A percentile compares a stretch with the other conserved stretches of the same genome.
phyloP scores from a whole-genome alignment of 2,113 vertebrate genomes.

The Prunella himalayana region DNA sequence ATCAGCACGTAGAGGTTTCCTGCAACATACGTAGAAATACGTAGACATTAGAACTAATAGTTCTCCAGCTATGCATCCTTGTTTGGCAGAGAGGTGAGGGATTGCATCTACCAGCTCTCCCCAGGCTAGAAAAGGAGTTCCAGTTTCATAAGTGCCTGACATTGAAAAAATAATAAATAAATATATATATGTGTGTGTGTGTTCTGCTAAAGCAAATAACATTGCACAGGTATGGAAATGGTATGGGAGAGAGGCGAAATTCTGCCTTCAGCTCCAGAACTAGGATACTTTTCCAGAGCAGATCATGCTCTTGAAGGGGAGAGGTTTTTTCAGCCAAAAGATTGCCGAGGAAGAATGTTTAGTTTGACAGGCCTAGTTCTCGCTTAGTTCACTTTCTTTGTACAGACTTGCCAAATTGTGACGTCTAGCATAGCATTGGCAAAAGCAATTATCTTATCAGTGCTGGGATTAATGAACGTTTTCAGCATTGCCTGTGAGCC shows the following conservation, averaged over 20 bases:
- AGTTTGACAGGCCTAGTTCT: slow-evolving; percentile 34
- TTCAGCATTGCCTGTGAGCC: slow-evolving; percentile 47
- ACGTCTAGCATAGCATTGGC: slow-evolving; percentile 31
- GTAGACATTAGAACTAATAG: slow-evolving; percentile 1
- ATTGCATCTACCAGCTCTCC: not conserved
- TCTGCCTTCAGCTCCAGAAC: not conserved
- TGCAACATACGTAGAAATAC: not conserved
- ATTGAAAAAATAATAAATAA: slow-evolving; percentile 1
- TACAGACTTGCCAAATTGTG: slow-evolving; percentile 62
- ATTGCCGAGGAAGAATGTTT: slow-evolving; percentile 35
- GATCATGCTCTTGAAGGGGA: not conserved
- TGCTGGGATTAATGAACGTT: slow-evolving; percentile 43
- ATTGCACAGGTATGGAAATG: slow-evolving; percentile 37
- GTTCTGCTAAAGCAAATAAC: slow-evolving; percentile 55
- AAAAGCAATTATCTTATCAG: slow-evolving; percentile 53
- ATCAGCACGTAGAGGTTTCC: not conserved
- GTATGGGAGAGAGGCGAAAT: not conserved
- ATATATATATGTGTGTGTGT: not conserved
- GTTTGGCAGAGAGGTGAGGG: not conserved
- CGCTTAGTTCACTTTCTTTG: slow-evolving; percentile 50
- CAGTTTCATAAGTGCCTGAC: slow-evolving; percentile 71
- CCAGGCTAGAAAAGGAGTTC: not conserved
- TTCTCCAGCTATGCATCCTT: slow-evolving; percentile 8
- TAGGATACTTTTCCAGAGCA: not conserved
- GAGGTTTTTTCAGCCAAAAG: slow-evolving; percentile 26